Evolutionary conservation across 2,113 vertebrate species (phyloP).

Genomic region (Ctenomys sociabilis): DNA sequence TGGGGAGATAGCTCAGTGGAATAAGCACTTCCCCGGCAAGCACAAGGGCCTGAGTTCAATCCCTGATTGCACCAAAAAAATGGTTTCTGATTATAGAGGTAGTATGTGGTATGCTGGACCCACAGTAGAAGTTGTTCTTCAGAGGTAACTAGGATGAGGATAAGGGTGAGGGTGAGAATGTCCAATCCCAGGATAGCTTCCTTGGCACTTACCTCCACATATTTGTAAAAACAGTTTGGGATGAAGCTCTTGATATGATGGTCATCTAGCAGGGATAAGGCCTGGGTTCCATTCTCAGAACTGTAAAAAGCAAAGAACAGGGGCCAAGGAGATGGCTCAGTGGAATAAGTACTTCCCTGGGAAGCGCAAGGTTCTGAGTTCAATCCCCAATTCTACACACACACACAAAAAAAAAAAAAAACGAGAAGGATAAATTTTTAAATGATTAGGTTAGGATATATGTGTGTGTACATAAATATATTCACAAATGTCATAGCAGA

Average conservation of each 20-base stretch:
- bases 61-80: too few relatives aligned
- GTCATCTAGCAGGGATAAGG: background rate
- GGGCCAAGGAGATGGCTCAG: too few relatives aligned
- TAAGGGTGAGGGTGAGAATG: background rate
- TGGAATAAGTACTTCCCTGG: too few relatives aligned
- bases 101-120: background rate
- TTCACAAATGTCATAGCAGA: too few relatives aligned
- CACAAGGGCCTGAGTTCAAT: too few relatives aligned
- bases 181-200: background rate
- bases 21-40: too few relatives aligned
- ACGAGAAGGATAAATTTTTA: background rate
- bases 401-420: background rate
- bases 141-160: background rate
- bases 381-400: too few relatives aligned
- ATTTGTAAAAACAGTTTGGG: background rate
- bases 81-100: background rate
- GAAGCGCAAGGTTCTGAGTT: too few relatives aligned
- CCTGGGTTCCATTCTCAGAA: background rate
- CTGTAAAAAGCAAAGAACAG: background rate
- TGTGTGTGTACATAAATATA: too few relatives aligned
- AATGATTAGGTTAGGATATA: too few relatives aligned
- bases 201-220: background rate
- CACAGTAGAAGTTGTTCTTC: background rate
- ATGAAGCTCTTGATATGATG: background rate
- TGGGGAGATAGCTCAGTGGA: too few relatives aligned